Percentiles rank a stretch among this genome's conserved stretches.
Conservation (phyloP, 2,797 vertebrate species). For the Meriones psammophilus region DNA sequence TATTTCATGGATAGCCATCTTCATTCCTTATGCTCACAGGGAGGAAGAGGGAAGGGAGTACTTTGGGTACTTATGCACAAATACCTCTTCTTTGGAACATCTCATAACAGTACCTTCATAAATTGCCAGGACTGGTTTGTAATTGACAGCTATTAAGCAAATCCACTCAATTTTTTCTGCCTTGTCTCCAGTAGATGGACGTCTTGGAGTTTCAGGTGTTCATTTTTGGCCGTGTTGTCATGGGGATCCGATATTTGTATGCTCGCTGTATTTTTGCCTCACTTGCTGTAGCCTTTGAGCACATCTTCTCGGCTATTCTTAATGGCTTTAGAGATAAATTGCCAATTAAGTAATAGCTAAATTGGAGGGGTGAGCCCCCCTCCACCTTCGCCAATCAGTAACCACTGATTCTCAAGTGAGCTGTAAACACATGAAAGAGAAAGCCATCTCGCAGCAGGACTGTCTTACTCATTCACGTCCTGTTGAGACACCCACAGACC, state of each 20-base stretch:
- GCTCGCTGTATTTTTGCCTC: background rate
- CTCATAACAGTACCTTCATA: background rate
- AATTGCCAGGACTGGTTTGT: background rate
- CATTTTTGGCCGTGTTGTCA: background rate
- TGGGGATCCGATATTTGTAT: background rate
- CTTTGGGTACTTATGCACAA: background rate
- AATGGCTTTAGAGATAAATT: background rate
- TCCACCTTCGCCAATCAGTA: background rate
- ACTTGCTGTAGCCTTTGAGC: background rate
- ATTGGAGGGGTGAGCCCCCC: background rate
- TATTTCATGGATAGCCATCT: too few relatives aligned
- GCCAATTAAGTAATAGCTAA: constrained; percentile 13
- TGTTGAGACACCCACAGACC: background rate
- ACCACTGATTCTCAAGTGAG: background rate
- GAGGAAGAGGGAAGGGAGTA: too few relatives aligned
- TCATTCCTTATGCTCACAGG: too few relatives aligned
- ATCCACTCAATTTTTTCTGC: constrained; percentile 13
- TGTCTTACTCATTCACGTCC: background rate
- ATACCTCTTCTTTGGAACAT: background rate
- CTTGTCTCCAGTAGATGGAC: background rate
- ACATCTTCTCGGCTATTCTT: background rate
- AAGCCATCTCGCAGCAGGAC: background rate
- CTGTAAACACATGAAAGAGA: background rate
- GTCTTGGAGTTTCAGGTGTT: background rate
- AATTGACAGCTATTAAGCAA: constrained; percentile 41